phyloP scores from a whole-genome alignment of 2,797 vertebrate genomes.

The Sebastiscus tertius region DNA sequence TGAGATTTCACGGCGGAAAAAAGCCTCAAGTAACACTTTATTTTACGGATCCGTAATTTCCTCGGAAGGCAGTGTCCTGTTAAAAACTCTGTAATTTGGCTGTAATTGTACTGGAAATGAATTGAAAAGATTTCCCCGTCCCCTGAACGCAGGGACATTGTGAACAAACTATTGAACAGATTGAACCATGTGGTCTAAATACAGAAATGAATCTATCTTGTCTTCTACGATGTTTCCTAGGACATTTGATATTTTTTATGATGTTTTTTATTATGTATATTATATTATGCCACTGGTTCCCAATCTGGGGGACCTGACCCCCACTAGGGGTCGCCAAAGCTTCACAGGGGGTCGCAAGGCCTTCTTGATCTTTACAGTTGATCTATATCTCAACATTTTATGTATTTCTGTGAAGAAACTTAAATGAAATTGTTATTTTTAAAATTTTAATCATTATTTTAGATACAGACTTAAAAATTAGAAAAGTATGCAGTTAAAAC shows the following conservation, averaged over 20 bases:
- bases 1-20: background rate
- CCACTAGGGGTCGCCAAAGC: no score
- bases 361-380: no score
- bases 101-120: background rate
- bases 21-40: background rate
- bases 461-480: no score
- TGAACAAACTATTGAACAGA: background rate
- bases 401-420: no score
- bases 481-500: no score
- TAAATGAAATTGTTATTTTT: no score
- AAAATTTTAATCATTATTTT: no score
- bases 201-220: background rate
- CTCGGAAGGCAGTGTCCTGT: background rate
- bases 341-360: no score
- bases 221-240: background rate
- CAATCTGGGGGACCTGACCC: no score
- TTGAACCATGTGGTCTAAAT: background rate
- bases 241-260: background rate
- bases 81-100: background rate
- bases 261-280: background rate
- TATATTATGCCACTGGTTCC: background rate
- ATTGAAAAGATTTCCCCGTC: background rate
- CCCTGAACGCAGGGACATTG: background rate
- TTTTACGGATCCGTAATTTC: background rate
- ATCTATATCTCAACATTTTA: no score